Evolutionary conservation across 2,113 vertebrate genomes (phyloP), one percentile per base, ranked within the genome.

Genomic region (Nanger granti): DNA sequence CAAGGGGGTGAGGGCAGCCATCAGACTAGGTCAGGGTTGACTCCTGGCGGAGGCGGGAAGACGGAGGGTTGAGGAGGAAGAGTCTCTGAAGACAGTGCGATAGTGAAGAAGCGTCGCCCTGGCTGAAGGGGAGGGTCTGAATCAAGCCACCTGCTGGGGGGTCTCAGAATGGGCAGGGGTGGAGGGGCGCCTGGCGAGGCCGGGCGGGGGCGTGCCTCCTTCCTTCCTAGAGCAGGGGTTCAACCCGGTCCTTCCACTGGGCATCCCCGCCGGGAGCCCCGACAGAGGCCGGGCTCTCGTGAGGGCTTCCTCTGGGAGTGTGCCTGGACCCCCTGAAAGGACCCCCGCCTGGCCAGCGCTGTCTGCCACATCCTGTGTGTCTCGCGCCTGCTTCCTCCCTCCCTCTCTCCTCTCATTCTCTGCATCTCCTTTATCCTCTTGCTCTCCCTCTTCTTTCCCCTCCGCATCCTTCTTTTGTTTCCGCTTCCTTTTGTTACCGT

Each of bases 141-240:
- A 22, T 20, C 14, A 2, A 28, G 31, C 52, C 24, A 34, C 29
- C 37, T 57, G 7, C 5, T 62, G 2, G 22, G 28, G 22, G 18
- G 13, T 28, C 84, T 59, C 69, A 9, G 91, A 91, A 26, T 13
- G 41, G 26, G 24, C 60, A 69, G 79, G n/a, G 52, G 64, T 4
- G 24, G 41, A 12, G 17, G 41, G 52, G 15, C 18, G 31, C 52
- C 94, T 31, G 79, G 26, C 80, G 47, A 22, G 87, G 41, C 59
- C 4, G 22, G 2, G 0, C 2, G 2, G 4, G 7, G 41, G 37
- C 44, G 5, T 1, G 2, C 57, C 18, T 64, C 47, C 55, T 31
- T 41, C n/a, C 44, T 55, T 83, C 49, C 34, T 17, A 31, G 4
- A 41, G 60, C 60, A 47, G 54, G n/a, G 57, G 52, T 54, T 60